Conservation (phyloP, 2,113 vertebrate genomes). For the Anseranas semipalmata region DNA sequence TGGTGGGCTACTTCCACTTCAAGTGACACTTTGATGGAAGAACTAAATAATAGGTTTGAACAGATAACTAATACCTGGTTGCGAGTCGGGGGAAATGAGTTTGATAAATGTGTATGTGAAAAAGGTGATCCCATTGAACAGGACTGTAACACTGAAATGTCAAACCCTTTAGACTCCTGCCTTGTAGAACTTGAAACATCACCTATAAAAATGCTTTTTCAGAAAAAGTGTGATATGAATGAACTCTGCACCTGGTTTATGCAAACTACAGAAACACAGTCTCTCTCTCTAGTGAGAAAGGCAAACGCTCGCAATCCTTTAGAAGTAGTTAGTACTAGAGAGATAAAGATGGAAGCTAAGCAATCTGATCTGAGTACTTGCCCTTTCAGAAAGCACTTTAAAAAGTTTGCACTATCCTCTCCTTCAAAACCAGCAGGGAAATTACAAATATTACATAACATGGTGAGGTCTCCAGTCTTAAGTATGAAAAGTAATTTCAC, state of each 20-base stretch:
- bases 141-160: conserved; percentile 63
- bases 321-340: conserved; percentile 86
- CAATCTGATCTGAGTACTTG: conserved; percentile 79
- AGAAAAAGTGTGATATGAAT: conserved; percentile 88
- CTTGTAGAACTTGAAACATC: conserved; percentile 81
- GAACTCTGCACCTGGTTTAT: conserved; percentile 95
- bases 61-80: conserved; percentile 92
- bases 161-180: conserved; percentile 75
- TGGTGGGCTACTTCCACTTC: conserved; percentile 92
- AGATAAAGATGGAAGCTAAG: conserved; percentile 76
- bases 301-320: conserved; percentile 87
- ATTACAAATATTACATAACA: conserved; percentile 76
- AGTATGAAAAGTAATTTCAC: conserved; percentile 80
- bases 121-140: conserved; percentile 61
- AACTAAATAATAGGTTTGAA: conserved; percentile 87
- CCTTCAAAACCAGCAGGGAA: conserved; percentile 89
- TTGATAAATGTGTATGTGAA: conserved; percentile 65
- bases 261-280: conserved; percentile 98
- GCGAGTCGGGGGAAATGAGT: conserved; percentile 76
- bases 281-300: conserved; percentile 91
- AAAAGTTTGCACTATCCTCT: conserved; percentile 92
- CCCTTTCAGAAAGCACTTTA: conserved; percentile 92
- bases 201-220: conserved; percentile 91
- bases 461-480: conserved; percentile 74
- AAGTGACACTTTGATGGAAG: conserved; percentile 83